Conservation (phyloP, 2,888 invertebrate genomes). For the Coelogynopora nodosa region DNA sequence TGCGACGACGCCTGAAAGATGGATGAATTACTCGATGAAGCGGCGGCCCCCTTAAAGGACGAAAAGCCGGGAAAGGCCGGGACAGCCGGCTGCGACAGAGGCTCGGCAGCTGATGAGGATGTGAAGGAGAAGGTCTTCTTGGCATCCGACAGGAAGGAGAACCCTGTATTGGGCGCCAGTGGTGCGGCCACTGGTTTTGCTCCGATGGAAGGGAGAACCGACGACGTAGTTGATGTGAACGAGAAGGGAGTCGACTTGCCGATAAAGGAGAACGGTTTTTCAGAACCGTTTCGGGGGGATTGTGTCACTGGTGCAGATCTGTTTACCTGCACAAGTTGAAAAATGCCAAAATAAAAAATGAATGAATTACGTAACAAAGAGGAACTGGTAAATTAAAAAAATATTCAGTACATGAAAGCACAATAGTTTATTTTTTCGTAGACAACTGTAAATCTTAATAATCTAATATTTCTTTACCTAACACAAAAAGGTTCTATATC, state of each 20-base stretch:
- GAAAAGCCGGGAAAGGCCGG: neutral
- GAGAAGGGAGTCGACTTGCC: neutral
- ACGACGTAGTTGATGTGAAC: neutral
- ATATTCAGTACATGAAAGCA: no score
- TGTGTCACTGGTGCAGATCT: no score
- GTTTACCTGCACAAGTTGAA: no score
- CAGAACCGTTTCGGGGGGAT: neutral
- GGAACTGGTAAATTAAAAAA: no score
- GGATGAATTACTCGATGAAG: neutral
- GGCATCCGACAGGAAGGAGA: neutral
- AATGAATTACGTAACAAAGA: no score
- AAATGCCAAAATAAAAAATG: no score
- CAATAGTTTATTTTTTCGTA: no score
- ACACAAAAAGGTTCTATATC: no score
- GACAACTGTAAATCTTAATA: no score
- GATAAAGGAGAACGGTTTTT: neutral
- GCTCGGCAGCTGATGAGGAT: neutral
- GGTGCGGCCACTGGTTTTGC: neutral
- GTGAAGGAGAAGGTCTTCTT: neutral
- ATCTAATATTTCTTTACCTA: no score
- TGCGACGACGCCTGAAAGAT: neutral
- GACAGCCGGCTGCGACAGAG: neutral
- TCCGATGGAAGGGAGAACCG: neutral
- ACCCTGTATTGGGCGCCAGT: neutral
- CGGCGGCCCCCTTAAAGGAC: neutral